Base-by-base conservation (phyloP, 2,888 invertebrate genomes). In the Pristionchus entomophagus region DNA sequence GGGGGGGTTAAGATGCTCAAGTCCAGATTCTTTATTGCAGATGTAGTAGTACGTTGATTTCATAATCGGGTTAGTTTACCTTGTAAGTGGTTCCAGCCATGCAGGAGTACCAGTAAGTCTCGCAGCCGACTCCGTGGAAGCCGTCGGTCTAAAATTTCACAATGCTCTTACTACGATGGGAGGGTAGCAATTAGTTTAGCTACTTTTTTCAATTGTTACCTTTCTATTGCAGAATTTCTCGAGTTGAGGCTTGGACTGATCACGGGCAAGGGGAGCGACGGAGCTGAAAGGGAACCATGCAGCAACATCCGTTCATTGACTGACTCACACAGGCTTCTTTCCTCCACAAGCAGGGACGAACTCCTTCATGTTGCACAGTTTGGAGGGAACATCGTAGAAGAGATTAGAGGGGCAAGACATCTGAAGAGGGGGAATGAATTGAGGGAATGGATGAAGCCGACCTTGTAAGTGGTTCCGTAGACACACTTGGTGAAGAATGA, bases 301-400 rank as follows among this genome's bases (percentile, higher is more conserved):
- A 4, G 59, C n/a, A 59, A 65, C 32, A 12, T 32, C 5, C 6
- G n/a, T 5, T 14, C 19, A 19, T 41, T 19, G 41, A 41, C 4
- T 10, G 41, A 80, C 53, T 82, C 59, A 82, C 82, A 73, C 65
- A 0, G 65, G 12, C 22, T 45, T 84, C 83, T 49, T 45, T 62
- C 87, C 89, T 41, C 89, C 89, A 56, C 89, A 89, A 1, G 89
- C 89, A 19, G 77, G 62, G 62, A 89, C 62, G 26, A 80, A 59
- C n/a, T 87, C 84, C 41, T 32, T 59, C n/a, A 51, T 80, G 53
- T 88, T 87, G 86, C 89, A 89, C 69, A 22, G 32, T 0, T 49
- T 51, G 29, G 65, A 45, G 56, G 65, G 12, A 14, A 86, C 35
- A 32, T 87, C 86, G 82, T 86, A 89, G 73, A 84, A 45, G 35